Evolutionary conservation across 53 echinoderm and acorn worm genomes (phyloP), one percentile per base, ranked within the genome.

Genomic region (Zoroaster sp.): DNA sequence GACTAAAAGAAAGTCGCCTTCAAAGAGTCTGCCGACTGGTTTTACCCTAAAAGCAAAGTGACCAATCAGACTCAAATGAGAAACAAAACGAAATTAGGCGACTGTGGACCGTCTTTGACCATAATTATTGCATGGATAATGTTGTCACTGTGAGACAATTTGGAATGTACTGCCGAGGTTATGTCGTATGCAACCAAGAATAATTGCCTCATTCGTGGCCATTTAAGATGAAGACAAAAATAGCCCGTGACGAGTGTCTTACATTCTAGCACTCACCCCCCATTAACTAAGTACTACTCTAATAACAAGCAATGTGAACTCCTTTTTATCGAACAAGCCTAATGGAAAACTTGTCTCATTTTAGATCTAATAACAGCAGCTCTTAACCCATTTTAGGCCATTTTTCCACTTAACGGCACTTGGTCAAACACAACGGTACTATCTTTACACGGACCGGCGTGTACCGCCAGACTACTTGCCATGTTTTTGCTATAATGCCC

Each of bases 351-450:
- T 51, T 77, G 77, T 77, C 77, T 77, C 77, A 35, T 77, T 77
- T 45, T 77, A 77, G 77, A 77, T 77, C 77, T 77, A 77, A 77
- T 77, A 77, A 77, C 46, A 51, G 51, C 77, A 47, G 77, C 77
- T 77, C 77, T 77, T 77, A 77, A 47, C 77, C 77, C 77, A 77
- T 77, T 77, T 77, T 49, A 77, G 77, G 46, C 77, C 77, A 77
- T 77, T 77, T 77, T 46, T 25, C 77, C 46, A 45, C 49, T 77
- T 47, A 77, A 30, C 28, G 44, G 52, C 87, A 72, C 87, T 69
- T 55, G 43, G 69, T 83, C 85, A 69, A 83, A 83, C 35, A 43
- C 15, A 83, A 86, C 87, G 34, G 87, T 47, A 23, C 73, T 51
- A 63, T 30, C 51, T 53, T 70, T 35, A 86, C 73, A 72, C 38